Evolutionary conservation across 2,113 vertebrate species (phyloP).

Genomic region (Isichthys henryi): DNA sequence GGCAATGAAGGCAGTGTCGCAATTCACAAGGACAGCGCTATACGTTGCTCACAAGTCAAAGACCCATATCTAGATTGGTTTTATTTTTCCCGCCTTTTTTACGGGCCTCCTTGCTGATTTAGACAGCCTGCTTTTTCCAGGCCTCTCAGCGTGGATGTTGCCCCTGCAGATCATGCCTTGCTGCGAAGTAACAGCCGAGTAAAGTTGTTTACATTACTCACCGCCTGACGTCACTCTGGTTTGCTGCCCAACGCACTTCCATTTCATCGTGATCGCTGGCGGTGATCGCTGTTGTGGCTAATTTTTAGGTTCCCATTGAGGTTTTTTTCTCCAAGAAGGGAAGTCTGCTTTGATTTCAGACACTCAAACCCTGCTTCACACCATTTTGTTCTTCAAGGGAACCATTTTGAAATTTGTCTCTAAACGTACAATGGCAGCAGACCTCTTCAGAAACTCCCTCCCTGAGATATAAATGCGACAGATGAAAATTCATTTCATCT

Average conservation of each 20-base stretch:
- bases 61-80: not conserved
- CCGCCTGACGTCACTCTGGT: not conserved
- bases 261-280: not conserved
- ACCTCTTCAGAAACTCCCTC: not conserved
- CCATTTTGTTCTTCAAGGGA: not conserved
- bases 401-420: not conserved
- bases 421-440: not conserved
- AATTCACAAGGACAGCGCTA: not conserved
- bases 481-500: not conserved
- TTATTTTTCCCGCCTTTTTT: not conserved
- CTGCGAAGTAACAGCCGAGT: not conserved
- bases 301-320: not conserved
- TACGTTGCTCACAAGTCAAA: not conserved
- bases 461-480: not conserved
- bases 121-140: not conserved
- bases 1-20: not conserved
- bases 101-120: not conserved
- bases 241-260: not conserved
- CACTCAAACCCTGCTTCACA: not conserved
- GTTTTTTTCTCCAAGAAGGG: not conserved
- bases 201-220: not conserved
- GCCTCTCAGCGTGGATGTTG: not conserved
- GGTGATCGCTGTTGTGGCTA: not conserved
- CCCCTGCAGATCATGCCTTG: not conserved
- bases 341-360: not conserved